A percentile compares a stretch with the other conserved stretches of the same genome.
phyloP scores from a whole-genome alignment of 2,888 invertebrate species.

The Heteropelma amictum region DNA sequence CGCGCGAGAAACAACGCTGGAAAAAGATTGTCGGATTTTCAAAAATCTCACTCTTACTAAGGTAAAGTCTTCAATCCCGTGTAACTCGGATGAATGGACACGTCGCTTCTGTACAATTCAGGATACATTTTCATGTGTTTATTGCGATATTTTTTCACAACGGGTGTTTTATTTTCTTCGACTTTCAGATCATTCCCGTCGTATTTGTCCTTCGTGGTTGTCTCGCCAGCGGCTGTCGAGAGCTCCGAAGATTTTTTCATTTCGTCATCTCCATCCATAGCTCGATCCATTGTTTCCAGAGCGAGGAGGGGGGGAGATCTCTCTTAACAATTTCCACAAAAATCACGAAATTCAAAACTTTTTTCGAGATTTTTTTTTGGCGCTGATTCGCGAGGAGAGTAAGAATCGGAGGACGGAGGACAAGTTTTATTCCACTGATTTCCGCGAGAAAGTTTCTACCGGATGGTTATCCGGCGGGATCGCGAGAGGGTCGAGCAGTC shows the following conservation, averaged over 20 bases:
- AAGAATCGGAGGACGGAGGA: no score
- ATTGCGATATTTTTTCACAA: constrained; percentile 57
- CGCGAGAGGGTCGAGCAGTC: constrained; percentile 19
- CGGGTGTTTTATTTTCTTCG: constrained; percentile 29
- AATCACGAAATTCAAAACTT: neutral
- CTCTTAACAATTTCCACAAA: no score
- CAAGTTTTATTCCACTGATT: constrained; percentile 26
- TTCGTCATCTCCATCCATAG: constrained; percentile 19
- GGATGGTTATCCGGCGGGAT: neutral
- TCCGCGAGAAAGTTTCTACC: constrained; percentile 29
- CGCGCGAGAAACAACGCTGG: neutral
- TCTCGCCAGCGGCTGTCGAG: neutral
- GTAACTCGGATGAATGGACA: constrained; percentile 83
- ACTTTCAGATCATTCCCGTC: neutral
- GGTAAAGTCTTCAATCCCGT: constrained; percentile 79
- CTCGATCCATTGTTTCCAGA: no score
- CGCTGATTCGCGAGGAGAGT: no score
- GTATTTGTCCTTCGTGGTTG: neutral
- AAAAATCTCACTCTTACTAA: constrained; percentile 80
- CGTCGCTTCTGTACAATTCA: constrained; percentile 81
- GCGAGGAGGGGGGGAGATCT: no score
- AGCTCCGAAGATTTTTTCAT: neutral
- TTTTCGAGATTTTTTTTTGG: neutral
- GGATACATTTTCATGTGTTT: constrained; percentile 73
- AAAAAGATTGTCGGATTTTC: neutral